phyloP scores from a whole-genome alignment of 2,113 vertebrate species.

The Ginglymostoma cirratum region DNA sequence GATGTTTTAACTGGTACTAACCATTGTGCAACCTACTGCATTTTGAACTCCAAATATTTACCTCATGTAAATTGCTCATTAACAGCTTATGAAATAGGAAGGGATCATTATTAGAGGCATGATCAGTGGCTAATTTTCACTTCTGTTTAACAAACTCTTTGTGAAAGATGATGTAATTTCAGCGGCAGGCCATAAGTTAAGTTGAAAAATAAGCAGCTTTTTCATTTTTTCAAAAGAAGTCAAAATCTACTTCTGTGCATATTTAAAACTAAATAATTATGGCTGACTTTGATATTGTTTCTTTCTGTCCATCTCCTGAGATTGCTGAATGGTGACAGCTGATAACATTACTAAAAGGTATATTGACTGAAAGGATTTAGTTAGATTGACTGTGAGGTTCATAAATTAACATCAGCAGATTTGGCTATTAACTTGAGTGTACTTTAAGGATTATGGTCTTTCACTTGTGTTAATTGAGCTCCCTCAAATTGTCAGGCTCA shows the following conservation, averaged over 20 bases:
- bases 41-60: too few species aligned
- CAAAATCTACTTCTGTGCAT: background rate
- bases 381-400: background rate
- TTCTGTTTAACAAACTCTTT: background rate
- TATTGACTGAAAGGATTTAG: background rate
- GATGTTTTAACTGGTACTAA: background rate
- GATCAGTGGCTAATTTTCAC: too few species aligned
- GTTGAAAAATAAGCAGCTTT: background rate
- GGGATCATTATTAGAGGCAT: too few species aligned
- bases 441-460: conserved; percentile 14
- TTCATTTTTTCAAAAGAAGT: background rate
- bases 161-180: background rate
- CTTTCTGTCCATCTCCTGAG: background rate
- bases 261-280: background rate
- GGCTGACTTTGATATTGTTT: background rate
- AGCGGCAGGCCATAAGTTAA: background rate
- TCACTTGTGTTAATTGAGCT: conserved; percentile 5
- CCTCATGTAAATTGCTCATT: too few species aligned
- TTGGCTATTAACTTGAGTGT: background rate
- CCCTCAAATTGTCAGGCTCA: background rate
- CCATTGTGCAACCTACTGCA: too few species aligned
- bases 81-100: too few species aligned
- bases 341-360: background rate
- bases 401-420: background rate
- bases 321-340: background rate